Evolutionary conservation across 2,797 vertebrate genomes (phyloP).

Genomic region (Myoxocephalus aenaeus): DNA sequence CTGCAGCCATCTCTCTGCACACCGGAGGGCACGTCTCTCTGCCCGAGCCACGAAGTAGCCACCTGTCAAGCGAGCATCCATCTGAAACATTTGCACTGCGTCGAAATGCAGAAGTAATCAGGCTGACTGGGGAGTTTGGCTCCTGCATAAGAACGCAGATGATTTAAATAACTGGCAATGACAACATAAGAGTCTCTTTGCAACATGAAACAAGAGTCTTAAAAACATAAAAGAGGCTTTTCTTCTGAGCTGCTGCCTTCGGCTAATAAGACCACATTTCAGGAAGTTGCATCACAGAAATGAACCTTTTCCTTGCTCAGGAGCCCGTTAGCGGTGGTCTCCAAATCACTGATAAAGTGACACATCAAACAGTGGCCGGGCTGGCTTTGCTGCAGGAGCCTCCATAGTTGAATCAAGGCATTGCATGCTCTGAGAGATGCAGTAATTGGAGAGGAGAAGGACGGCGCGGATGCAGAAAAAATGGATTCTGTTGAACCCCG

Average conservation of each 20-base stretch:
- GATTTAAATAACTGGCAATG: constrained; percentile 31
- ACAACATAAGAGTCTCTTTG: constrained; percentile 21
- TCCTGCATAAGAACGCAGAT: constrained; percentile 29
- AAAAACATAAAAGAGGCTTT: constrained; percentile 36
- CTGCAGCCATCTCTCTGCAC: constrained; percentile 60
- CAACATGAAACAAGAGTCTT: constrained; percentile 32
- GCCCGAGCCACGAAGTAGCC: constrained; percentile 29
- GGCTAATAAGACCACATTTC: constrained; percentile 64
- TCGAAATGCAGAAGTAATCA: constrained; percentile 45
- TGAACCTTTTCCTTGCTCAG: constrained; percentile 32
- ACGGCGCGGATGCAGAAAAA: constrained; percentile 47
- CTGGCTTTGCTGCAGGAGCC: constrained; percentile 31
- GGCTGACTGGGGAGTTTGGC: constrained; percentile 32
- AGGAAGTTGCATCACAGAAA: constrained; percentile 70
- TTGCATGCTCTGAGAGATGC: constrained; percentile 64
- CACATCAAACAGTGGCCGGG: constrained; percentile 63
- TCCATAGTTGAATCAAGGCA: constrained; percentile 49
- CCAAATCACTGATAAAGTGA: constrained; percentile 50
- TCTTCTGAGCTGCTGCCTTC: neutral
- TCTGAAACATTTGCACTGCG: constrained; percentile 52
- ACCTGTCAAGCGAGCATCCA: constrained; percentile 52
- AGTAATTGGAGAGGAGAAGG: constrained; percentile 75
- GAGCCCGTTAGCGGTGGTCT: constrained; percentile 44
- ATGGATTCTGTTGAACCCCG: constrained; percentile 66
- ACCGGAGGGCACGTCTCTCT: constrained; percentile 56